Conservation (phyloP, 2,797 vertebrate genomes). For the Decapterus maruadsi region DNA sequence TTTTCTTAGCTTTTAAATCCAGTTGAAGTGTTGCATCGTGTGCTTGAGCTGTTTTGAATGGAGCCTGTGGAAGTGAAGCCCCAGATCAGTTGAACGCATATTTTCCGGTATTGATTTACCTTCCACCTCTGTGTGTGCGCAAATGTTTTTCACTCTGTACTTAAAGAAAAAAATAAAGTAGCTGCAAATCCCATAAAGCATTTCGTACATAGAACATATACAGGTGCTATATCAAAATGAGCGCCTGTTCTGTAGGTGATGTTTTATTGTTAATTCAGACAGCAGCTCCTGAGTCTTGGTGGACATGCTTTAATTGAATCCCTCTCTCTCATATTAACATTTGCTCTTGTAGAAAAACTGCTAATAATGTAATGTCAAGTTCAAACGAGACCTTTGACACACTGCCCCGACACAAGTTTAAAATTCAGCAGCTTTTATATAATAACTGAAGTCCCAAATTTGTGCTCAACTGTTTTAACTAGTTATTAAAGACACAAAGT, state of each 20-base stretch:
- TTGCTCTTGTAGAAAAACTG: neutral
- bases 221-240: neutral
- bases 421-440: neutral
- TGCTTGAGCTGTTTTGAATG: constrained; percentile 23
- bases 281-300: neutral
- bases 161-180: neutral
- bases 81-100: constrained; percentile 34
- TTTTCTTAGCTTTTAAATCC: constrained; percentile 47
- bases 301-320: neutral
- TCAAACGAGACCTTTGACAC: neutral
- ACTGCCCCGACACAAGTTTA: neutral
- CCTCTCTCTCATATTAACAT: neutral
- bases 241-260: neutral
- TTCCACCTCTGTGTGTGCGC: neutral
- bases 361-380: neutral
- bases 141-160: constrained; percentile 12
- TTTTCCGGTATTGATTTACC: constrained; percentile 52
- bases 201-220: neutral
- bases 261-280: neutral
- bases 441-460: neutral
- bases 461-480: neutral
- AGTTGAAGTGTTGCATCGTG: neutral
- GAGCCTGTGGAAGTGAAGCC: constrained; percentile 21
- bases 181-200: neutral
- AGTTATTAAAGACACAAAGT: neutral